Percentiles rank a stretch among this genome's conserved stretches.
Conservation (phyloP, 2,113 vertebrate species). For the Ailuropoda melanoleuca region DNA sequence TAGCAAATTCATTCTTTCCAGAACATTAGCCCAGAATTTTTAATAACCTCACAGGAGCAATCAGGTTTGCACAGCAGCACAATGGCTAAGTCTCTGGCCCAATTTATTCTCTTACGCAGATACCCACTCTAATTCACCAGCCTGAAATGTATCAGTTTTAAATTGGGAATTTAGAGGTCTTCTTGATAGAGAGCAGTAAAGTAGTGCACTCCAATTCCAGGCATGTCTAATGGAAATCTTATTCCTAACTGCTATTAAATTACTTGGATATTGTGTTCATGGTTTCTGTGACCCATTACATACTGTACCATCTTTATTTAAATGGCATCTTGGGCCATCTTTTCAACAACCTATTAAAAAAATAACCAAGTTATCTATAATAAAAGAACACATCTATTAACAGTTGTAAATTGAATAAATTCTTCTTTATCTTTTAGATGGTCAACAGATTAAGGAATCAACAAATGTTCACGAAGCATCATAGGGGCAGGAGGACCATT, state of each 20-base stretch:
- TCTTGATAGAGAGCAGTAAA: conserved; percentile 38
- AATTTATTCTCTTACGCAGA: conserved; percentile 63
- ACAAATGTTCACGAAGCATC: background rate
- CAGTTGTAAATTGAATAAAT: background rate
- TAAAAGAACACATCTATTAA: background rate
- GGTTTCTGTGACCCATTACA: conserved; percentile 34
- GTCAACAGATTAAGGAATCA: background rate
- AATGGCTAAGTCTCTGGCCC: conserved; percentile 53
- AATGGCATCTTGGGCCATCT: background rate
- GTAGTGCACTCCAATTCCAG: conserved; percentile 8
- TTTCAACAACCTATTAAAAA: conserved; percentile 17
- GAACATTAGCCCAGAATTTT: conserved; percentile 76
- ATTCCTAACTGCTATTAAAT: conserved; percentile 66
- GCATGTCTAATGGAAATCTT: conserved; percentile 52
- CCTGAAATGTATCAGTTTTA: conserved; percentile 58
- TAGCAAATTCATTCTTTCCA: conserved; percentile 75
- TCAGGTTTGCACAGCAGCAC: conserved; percentile 52
- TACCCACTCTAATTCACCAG: conserved; percentile 3
- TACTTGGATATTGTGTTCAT: conserved; percentile 34
- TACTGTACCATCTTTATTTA: conserved; percentile 41
- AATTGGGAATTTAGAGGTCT: conserved; percentile 67
- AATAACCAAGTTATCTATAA: background rate
- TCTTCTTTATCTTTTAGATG: background rate
- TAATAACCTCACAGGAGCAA: conserved; percentile 68
- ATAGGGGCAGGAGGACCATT: accelerated